Base-by-base conservation (phyloP, 2,888 invertebrate genomes). In the Andrena dorsata region DNA sequence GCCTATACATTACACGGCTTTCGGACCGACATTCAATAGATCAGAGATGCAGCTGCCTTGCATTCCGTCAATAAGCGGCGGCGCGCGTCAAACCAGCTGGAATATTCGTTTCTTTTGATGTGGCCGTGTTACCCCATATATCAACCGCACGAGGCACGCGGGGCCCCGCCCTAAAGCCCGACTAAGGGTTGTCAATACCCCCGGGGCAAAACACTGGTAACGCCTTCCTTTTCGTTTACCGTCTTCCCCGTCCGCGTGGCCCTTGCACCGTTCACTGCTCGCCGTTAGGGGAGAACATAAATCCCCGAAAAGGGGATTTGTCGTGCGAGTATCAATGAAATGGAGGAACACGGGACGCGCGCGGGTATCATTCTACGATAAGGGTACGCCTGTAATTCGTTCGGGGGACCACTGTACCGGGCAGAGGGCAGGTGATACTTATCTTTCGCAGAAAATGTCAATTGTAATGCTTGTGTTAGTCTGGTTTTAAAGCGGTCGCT, bases 21-120 rank as follows among this genome's bases (percentile, higher is more conserved):
- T 76, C n/a, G 47, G 60, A 8, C 23, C 23, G 51, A 28, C 61
- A 6, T 64, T 41, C 71, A 58, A 53, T 69, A 60, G 72, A 70
- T 82, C 32, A 51, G 56, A 58, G 63, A 69, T 35, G 81, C 83
- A 83, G 83, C 83, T 83, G 83, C 30, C 32, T 30, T 20, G 81
- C 70, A 61, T 71, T 80, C 71, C 71, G 26, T 75, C 61, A 70
- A 80, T 68, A 35, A 65, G 28, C 61, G 68, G 61, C 49, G 1
- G 61, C 58, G 56, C 61, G 71, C 53, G 41, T 41, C 41, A 65
- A 76, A 70, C 76, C 79, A 82, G 84, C 70, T 84, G 73, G 61
- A 71, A 76, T 53, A 30, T 84, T 82, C 83, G 83, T 80, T 80
- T 56, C 83, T 74, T 84, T 84, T 83, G 84, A 84, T 72, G 83